Base-by-base conservation (phyloP, 2,113 vertebrate species). In the Psilopsiagon aymara region DNA sequence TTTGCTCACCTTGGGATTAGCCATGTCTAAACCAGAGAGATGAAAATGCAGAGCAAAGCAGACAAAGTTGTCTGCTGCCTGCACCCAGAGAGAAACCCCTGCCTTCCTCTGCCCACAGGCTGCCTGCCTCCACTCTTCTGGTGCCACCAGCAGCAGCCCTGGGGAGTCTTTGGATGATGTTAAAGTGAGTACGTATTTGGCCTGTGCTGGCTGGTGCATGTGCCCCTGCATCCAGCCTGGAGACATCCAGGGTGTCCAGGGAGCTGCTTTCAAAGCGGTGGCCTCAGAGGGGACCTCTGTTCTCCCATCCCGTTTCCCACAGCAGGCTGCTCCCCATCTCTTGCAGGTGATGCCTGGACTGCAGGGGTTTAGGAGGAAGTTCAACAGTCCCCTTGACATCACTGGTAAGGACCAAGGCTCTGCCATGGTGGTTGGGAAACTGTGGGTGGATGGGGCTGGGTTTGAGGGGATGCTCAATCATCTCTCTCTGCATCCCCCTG, bases 281-380 rank as follows among this genome's bases (percentile, higher is more conserved):
- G 51, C 49, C 71, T 57, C 10, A 1, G 16, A 13, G 23, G 15
- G 14, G 6, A 49, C 17, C 64, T 71, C 29, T 68, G 43, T 67
- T 37, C 14, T 75, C 18, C 46, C 28, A 10, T 4, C 37, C 13
- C 47, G 27, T 79, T 90, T 13, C 52, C 49, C 33, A 41, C 13
- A 3, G 35, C 64, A 81, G 55, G 18, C 52, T 79, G 57, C 18
- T 94, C 46, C n/a, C 17, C 33, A 55, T 95, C 67, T 95, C 87
- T 95, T 90, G 49, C 83, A 97, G 96, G 96, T 21, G 0, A 82
- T 64, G 39, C 78, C 94, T 0, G 19, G 39, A 52, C 87, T 95
- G 18, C 83, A 75, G 63, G 83, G 85, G 15, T 94, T 96, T 47
- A 96, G 91, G 78, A 95, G 46, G 79, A 98, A 97, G 88, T 90